Evolutionary conservation across 2,113 vertebrate species (phyloP), one percentile per base, ranked within the genome.

Genomic region (Abramis brama): DNA sequence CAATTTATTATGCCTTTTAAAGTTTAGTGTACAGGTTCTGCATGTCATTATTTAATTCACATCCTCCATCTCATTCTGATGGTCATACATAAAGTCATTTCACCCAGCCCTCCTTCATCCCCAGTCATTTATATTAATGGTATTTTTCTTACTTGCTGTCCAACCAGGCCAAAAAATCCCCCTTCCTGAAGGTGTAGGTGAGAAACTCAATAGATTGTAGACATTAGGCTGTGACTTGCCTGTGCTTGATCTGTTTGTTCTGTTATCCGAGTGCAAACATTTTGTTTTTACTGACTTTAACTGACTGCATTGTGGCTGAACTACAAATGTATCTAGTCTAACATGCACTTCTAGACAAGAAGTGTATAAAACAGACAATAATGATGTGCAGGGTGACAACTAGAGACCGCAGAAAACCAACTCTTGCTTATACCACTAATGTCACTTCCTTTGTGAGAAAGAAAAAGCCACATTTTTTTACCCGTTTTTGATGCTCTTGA

Each of bases 81-180:
- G 21, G 50, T 33, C 66, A 74, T 23, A 36, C 76, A 78, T 70
- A 27, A 55, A 86, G 74, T 36, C 83, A 82, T 80, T 50, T 74
- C 62, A 71, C 17, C 39, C 27, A 64, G 36, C 19, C 17, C 52
- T 6, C 43, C 43, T 30, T 27, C 23, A 52, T 80, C 50, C 50
- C 33, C 70, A 80, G 21, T 52, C 55, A 27, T 79, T 33, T 85
- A 68, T 87, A 85, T 87, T 89, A 89, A 89, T 78, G 82, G 8
- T 94, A 77, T 94, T 86, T 91, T 91, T 91, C 83, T 88, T 87
- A 62, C 84, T 88, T 45, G 81, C 91, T 90, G 90, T 95, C 78
- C 89, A 90, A 88, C 94, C 91, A 96, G 96, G 96, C 92, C 96
- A 96, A 91, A 96, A 95, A 95, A 90, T 95, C 88, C 92, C 95